These are phyloP conservation scores for Drosophila ficusphila DNA, from an alignment of 1,140 invertebrate genomes.

Conservation along the genomic window DNA sequence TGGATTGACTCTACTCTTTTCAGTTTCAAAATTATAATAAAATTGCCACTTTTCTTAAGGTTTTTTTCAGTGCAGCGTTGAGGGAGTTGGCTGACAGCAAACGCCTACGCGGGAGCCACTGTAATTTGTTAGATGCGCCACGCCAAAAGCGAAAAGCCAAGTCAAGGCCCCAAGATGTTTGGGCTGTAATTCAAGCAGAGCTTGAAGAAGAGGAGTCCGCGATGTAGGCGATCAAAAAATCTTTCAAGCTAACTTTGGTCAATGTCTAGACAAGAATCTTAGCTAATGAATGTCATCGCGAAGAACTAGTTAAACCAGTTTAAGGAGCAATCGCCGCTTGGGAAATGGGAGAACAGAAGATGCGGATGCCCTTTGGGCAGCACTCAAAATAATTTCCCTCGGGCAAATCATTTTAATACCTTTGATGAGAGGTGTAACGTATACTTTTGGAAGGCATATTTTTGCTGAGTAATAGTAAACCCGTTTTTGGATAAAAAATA, in stretches of 20 bases:
- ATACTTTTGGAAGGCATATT: background rate
- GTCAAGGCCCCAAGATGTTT: constrained; percentile 38
- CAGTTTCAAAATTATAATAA: too few relatives aligned
- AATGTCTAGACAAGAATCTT: constrained; percentile 43
- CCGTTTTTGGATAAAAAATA: background rate
- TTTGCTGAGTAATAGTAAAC: background rate
- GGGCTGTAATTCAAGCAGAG: constrained; percentile 27
- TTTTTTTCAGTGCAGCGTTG: constrained; percentile 8
- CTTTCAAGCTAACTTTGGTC: constrained; percentile 32
- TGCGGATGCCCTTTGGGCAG: constrained; percentile 16
- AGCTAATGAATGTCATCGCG: constrained; percentile 42
- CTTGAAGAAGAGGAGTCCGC: constrained; percentile 18
- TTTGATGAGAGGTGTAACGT: background rate
- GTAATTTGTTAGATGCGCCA: constrained; percentile 48
- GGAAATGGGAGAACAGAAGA: constrained; percentile 4
- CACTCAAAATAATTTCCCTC: background rate
- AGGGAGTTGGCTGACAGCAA: constrained; percentile 19
- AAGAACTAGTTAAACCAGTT: constrained; percentile 52
- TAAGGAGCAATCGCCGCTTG: constrained; percentile 20
- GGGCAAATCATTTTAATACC: constrained; percentile 1
- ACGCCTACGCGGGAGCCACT: constrained; percentile 27
- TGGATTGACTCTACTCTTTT: too few relatives aligned
- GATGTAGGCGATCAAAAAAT: constrained; percentile 36
- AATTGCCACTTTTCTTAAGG: too few relatives aligned
- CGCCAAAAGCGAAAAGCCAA: constrained; percentile 29